Evolutionary conservation across 2,113 vertebrate genomes (phyloP).

Genomic region (Motacilla tschutschensis): DNA sequence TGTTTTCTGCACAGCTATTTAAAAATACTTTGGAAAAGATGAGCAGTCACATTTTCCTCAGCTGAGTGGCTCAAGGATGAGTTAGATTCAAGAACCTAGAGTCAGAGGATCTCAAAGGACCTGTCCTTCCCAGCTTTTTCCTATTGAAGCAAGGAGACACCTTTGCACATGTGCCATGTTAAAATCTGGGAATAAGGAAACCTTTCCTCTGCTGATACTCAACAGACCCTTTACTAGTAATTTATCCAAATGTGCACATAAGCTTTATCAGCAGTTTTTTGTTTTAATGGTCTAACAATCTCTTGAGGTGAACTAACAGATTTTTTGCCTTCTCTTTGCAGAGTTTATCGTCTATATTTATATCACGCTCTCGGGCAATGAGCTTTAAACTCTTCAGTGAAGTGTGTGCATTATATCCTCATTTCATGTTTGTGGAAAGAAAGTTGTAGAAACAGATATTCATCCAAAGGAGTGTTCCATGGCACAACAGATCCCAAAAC

Average conservation of each 20-base stretch:
- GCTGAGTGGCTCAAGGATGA: neutral
- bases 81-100: neutral
- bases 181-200: neutral
- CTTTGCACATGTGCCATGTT: neutral
- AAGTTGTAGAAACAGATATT: neutral
- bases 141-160: neutral
- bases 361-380: neutral
- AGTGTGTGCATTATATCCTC: neutral
- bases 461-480: neutral
- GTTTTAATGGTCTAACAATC: neutral
- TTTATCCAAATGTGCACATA: rapidly evolving
- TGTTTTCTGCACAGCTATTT: neutral
- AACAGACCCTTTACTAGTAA: neutral
- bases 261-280: neutral
- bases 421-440: neutral
- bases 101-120: neutral
- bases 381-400: neutral
- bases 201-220: neutral
- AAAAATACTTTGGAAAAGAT: neutral
- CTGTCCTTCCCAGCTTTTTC: neutral
- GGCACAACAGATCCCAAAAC: neutral
- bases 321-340: neutral
- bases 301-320: neutral
- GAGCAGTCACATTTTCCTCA: neutral
- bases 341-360: neutral